A percentile compares a stretch with the other conserved stretches of the same genome.
Conservation (phyloP, 1,140 invertebrate species). For the Drosophila pallidifrons region DNA sequence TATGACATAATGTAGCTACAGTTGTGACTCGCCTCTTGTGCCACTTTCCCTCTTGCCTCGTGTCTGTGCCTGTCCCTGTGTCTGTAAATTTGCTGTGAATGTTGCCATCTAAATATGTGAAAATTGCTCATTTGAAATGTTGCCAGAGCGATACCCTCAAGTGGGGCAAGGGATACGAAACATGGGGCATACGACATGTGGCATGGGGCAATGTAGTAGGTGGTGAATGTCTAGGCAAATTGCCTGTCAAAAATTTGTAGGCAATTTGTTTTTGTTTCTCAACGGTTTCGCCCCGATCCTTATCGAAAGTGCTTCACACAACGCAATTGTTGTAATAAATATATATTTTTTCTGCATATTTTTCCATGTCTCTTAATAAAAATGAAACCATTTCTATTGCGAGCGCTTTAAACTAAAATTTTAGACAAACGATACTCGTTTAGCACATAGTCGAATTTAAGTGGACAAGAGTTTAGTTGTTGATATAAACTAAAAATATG, state of each 20-base stretch:
- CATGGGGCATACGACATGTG: neutral
- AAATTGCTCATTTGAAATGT: conserved; percentile 81
- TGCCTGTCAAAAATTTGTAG: conserved; percentile 80
- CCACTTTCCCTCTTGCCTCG: neutral
- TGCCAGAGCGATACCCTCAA: conserved; percentile 30
- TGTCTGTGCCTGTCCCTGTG: neutral
- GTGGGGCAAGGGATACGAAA: neutral
- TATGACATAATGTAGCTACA: conserved; percentile 77
- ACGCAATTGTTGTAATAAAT: conserved; percentile 51
- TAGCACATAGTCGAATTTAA: neutral
- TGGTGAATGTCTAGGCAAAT: conserved; percentile 67
- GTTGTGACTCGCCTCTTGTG: conserved; percentile 35
- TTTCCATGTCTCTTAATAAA: neutral
- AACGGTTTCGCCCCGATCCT: conserved; percentile 47
- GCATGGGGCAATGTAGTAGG: neutral
- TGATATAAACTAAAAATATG: neutral
- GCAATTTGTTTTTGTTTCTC: conserved; percentile 68
- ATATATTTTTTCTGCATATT: neutral
- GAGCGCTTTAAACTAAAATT: neutral
- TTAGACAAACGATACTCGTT: neutral
- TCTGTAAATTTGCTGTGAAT: conserved; percentile 52
- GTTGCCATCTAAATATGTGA: conserved; percentile 80
- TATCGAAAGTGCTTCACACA: conserved; percentile 69
- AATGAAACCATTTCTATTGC: neutral
- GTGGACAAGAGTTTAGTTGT: neutral